Percentiles rank a stretch among this genome's conserved stretches.
These are phyloP conservation scores for Nymphalis urticae DNA, from an alignment of 2,888 invertebrate species.

Conservation along the genomic window DNA sequence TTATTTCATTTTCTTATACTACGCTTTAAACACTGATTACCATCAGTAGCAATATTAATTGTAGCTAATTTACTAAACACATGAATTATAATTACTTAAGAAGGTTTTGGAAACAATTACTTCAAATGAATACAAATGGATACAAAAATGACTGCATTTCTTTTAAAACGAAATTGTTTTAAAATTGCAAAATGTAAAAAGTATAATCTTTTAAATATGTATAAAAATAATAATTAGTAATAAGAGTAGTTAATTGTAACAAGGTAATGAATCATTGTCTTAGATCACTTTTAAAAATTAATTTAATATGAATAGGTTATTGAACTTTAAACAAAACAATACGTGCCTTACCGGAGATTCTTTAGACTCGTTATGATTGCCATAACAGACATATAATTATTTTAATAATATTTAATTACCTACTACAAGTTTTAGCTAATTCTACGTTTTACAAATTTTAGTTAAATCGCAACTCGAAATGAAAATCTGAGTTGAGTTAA, in stretches of 20 bases:
- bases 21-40: too few species aligned
- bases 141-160: too few species aligned
- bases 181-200: neutral
- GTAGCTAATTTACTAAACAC: too few species aligned
- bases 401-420: neutral
- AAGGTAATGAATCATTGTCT: constrained; percentile 41
- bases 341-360: constrained; percentile 30
- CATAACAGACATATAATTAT: constrained; percentile 1
- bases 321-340: constrained; percentile 39
- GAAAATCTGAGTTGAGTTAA: too few species aligned
- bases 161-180: too few species aligned
- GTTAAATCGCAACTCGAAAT: too few species aligned
- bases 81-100: too few species aligned
- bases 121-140: too few species aligned
- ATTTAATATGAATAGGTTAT: constrained; percentile 29
- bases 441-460: too few species aligned
- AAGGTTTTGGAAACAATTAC: too few species aligned
- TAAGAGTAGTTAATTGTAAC: constrained; percentile 10
- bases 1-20: too few species aligned
- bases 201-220: neutral
- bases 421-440: constrained; percentile 35
- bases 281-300: constrained; percentile 45
- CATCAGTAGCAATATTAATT: too few species aligned
- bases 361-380: constrained; percentile 4
- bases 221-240: neutral